Conservation (phyloP, 30 jellyfish, hydroid and myxozoan genomes). For the Haliclystus octoradiatus region DNA sequence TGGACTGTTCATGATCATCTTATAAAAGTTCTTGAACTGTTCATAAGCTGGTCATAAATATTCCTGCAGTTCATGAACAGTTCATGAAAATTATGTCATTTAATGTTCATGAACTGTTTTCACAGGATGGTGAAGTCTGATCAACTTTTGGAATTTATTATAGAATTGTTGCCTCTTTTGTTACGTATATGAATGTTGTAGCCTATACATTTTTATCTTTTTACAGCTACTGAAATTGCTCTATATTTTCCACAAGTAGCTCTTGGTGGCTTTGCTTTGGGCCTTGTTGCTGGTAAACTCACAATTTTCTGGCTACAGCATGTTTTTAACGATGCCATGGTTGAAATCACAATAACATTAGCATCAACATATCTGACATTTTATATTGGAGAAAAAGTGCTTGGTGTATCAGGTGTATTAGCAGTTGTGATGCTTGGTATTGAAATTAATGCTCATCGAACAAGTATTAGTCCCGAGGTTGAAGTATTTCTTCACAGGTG, state of each 20-base stretch:
- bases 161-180: too few species aligned
- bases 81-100: too few species aligned
- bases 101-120: too few species aligned
- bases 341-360: slow-evolving; percentile 69
- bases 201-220: too few species aligned
- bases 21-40: too few species aligned
- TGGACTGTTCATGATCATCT: too few species aligned
- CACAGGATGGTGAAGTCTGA: too few species aligned
- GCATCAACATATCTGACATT: slow-evolving; percentile 69
- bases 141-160: too few species aligned
- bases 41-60: too few species aligned
- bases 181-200: too few species aligned
- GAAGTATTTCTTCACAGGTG: slow-evolving; percentile 85
- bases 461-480: slow-evolving; percentile 86
- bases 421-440: slow-evolving; percentile 93
- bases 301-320: slow-evolving; percentile 78
- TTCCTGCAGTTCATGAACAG: too few species aligned
- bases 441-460: slow-evolving; percentile 75
- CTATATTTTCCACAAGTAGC: slow-evolving; percentile 82
- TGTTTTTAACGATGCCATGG: slow-evolving; percentile 92
- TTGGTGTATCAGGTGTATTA: slow-evolving; percentile 77
- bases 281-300: slow-evolving; percentile 80
- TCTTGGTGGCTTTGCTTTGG: slow-evolving; percentile 89
- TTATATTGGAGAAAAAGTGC: slow-evolving; percentile 65
- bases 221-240: slow-evolving; percentile 57